Conservation (phyloP, 2,888 invertebrate species). For the Linhomoeus sp. region DNA sequence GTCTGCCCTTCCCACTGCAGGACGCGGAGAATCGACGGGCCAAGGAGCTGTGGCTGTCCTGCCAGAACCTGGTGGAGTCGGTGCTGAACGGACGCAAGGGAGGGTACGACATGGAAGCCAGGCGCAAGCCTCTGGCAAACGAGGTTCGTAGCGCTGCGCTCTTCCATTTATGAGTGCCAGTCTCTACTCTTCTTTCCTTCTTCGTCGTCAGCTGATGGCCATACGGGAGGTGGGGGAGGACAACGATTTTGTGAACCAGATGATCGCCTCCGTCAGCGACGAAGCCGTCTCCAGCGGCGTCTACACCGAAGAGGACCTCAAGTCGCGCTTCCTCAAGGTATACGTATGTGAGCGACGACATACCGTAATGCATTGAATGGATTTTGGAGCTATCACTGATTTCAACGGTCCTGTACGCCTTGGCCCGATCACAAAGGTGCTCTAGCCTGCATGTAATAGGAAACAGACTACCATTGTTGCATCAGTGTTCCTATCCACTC, state of each 20-base stretch:
- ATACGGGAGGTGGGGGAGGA: conserved; percentile 42
- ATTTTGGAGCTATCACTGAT: no score
- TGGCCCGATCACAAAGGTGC: no score
- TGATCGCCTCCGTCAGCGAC: conserved; percentile 52
- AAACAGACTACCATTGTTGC: no score
- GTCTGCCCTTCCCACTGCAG: no score
- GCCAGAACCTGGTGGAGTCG: conserved; percentile 60
- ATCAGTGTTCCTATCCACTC: no score
- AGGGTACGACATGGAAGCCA: conserved; percentile 14
- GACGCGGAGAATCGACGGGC: conserved; percentile 38
- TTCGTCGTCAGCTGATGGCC: conserved; percentile 45
- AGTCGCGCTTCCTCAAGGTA: conserved; percentile 54
- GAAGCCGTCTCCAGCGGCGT: conserved; percentile 60
- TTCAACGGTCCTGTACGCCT: no score
- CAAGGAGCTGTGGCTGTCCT: conserved; percentile 79
- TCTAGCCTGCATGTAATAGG: no score
- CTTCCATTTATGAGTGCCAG: no score
- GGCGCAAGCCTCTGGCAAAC: conserved; percentile 21
- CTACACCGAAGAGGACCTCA: conserved; percentile 62
- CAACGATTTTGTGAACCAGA: conserved; percentile 55
- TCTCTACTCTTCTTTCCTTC: no score
- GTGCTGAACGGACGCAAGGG: conserved; percentile 37
- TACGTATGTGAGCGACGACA: no score
- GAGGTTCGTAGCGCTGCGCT: no score
- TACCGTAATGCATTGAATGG: no score